Evolutionary conservation across 53 echinoderm and acorn worm species (phyloP).

Genomic region (Antedon mediterranea): DNA sequence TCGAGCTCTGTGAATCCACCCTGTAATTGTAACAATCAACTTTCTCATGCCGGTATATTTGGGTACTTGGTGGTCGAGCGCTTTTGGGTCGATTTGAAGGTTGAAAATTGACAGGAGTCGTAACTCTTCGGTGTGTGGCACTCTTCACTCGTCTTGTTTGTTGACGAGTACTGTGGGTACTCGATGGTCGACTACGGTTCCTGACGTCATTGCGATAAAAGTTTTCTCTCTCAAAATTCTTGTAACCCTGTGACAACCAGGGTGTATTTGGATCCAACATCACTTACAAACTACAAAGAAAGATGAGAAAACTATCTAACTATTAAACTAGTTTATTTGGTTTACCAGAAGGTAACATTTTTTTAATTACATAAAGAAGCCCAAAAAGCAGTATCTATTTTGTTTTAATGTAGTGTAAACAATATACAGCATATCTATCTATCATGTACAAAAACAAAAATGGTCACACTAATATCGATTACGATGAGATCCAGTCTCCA

Average conservation of each 20-base stretch:
- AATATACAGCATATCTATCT: no score
- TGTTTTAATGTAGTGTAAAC: no score
- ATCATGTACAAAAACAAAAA: no score
- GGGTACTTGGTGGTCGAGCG: constrained; percentile 24
- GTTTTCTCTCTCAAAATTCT: constrained; percentile 41
- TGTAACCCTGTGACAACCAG: constrained; percentile 72
- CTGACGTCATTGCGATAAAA: constrained; percentile 16
- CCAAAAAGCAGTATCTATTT: no score
- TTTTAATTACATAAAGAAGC: no score
- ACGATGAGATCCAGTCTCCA: no score
- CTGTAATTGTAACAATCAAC: not conserved
- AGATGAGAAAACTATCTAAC: not conserved
- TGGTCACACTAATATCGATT: no score
- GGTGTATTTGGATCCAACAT: constrained; percentile 79
- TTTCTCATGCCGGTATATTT: constrained; percentile 3
- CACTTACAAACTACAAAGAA: not conserved
- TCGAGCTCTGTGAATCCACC: constrained; percentile 15
- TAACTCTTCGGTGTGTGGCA: constrained; percentile 30
- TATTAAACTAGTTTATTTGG: no score
- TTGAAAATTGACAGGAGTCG: not conserved
- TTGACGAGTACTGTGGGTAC: constrained; percentile 5
- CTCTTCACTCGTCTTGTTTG: constrained; percentile 61
- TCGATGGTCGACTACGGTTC: constrained; percentile 4
- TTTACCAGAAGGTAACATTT: no score
- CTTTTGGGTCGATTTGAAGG: constrained; percentile 44